Evolutionary conservation across 53 echinoderm and acorn worm genomes (phyloP).

Genomic region (Mesocentrotus franciscanus): DNA sequence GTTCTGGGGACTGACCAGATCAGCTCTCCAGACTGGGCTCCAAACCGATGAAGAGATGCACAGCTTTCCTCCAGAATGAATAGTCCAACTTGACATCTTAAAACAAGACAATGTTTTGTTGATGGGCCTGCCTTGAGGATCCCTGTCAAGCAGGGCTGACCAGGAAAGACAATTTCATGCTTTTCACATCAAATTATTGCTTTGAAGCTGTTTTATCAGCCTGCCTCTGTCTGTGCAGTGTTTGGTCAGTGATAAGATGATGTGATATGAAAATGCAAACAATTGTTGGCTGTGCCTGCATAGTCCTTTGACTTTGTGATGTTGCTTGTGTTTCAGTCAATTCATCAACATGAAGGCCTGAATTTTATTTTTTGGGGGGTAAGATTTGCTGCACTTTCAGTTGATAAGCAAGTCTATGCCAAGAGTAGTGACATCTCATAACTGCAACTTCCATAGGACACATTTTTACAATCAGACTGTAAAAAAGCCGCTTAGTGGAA

Average conservation of each 20-base stretch:
- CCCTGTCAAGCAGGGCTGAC: neutral
- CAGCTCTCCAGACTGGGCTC: conserved; percentile 83
- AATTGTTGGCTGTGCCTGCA: neutral
- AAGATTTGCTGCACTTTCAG: neutral
- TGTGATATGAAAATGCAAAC: neutral
- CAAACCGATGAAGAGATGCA: conserved; percentile 69
- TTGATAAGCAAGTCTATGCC: neutral
- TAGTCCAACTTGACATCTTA: neutral
- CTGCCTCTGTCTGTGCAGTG: neutral
- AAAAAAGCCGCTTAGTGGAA: neutral
- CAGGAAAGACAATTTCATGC: neutral
- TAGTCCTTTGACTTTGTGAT: neutral
- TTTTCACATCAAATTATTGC: neutral
- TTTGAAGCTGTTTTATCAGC: neutral
- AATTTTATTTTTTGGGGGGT: neutral
- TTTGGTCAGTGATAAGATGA: neutral
- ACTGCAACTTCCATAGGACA: too few relatives aligned
- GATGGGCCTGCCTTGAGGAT: neutral
- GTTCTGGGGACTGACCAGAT: conserved; percentile 96
- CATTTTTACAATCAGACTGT: neutral
- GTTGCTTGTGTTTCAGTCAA: neutral
- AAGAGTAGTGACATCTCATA: neutral
- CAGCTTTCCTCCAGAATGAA: conserved; percentile 12
- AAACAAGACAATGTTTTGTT: neutral
- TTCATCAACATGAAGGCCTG: neutral